These are phyloP conservation scores for Sesia apiformis DNA, from an alignment of 2,888 invertebrate species.

Conservation along the genomic window DNA sequence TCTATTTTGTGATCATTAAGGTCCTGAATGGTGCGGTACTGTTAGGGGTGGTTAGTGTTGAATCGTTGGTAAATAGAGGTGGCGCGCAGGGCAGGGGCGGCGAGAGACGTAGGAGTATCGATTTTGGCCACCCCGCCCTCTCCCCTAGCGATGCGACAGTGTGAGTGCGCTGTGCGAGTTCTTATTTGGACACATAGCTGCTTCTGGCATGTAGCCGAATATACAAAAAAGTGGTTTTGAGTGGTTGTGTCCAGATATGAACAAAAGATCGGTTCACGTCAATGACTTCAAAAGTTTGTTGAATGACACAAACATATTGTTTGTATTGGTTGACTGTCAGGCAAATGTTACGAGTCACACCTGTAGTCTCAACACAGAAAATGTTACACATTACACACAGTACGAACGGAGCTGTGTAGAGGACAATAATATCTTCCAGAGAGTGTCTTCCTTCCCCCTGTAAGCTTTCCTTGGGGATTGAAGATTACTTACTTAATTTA, in stretches of 20 bases:
- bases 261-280: slow-evolving; percentile 50
- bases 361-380: background rate
- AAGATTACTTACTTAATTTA: slow-evolving; percentile 11
- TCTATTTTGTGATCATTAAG: slow-evolving; percentile 55
- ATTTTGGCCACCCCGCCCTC: slow-evolving; percentile 69
- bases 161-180: slow-evolving; percentile 61
- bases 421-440: slow-evolving; percentile 1
- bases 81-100: slow-evolving; percentile 48
- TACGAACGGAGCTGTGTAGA: slow-evolving; percentile 4
- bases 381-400: background rate
- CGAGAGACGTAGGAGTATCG: slow-evolving; percentile 68
- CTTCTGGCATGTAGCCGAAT: slow-evolving; percentile 30
- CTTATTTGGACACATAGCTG: slow-evolving; percentile 37
- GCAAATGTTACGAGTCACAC: slow-evolving; percentile 10
- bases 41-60: slow-evolving; percentile 69
- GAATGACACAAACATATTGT: slow-evolving; percentile 25
- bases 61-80: slow-evolving; percentile 39
- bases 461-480: slow-evolving; percentile 15
- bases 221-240: slow-evolving; percentile 5
- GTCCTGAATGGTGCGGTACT: slow-evolving; percentile 56
- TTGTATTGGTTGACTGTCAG: slow-evolving; percentile 6
- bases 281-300: slow-evolving; percentile 21
- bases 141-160: slow-evolving; percentile 62
- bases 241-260: slow-evolving; percentile 39
- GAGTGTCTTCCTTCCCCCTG: slow-evolving; percentile 10